Base-by-base conservation (phyloP, 2,113 vertebrate species). In the Piaya cayana region DNA sequence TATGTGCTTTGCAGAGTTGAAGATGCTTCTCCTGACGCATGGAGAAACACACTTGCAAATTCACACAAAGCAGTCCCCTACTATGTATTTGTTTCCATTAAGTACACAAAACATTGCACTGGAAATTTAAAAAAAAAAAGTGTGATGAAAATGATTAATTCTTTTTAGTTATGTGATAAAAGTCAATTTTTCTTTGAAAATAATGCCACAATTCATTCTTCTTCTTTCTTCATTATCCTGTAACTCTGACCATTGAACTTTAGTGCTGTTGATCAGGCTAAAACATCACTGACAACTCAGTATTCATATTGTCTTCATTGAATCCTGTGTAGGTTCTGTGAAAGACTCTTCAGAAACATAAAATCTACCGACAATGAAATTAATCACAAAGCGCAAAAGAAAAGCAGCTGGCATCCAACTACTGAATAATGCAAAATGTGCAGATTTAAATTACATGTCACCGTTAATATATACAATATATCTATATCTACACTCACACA, bases 281-380 rank as follows among this genome's bases (percentile, higher is more conserved):
- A 88, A 97, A 96, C 82, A 90, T 36, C 85, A 78, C 74, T 84
- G 93, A 96, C 93, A 95, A 96, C 81, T 89, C 91, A 49, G 89
- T 85, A 91, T 96, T 94, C 81, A 70, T 86, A 94, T 97, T 97
- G 72, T 79, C 56, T 91, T 95, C 95, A 92, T 75, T 92, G 82
- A 86, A 64, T 95, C 93, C 88, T 88, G 49, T 95, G 86, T 96
- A 97, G n/a, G 74, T 93, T 97, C 90, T 91, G 82, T 93, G 91
- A 96, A 97, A 97, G 92, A 89, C 89, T 93, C 96, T 96, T 94
- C 82, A 95, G 95, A 97, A 98, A 97, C 94, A 96, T 95, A 97
- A 97, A 98, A 97, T 97, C 93, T 97, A 92, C 82, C 67, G 94
- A 97, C 96, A 97, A 97, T 96, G 96, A 97, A 97, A 97, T 97